Conservation (phyloP, 1,140 invertebrate genomes). For the Heliconius hermathena region DNA sequence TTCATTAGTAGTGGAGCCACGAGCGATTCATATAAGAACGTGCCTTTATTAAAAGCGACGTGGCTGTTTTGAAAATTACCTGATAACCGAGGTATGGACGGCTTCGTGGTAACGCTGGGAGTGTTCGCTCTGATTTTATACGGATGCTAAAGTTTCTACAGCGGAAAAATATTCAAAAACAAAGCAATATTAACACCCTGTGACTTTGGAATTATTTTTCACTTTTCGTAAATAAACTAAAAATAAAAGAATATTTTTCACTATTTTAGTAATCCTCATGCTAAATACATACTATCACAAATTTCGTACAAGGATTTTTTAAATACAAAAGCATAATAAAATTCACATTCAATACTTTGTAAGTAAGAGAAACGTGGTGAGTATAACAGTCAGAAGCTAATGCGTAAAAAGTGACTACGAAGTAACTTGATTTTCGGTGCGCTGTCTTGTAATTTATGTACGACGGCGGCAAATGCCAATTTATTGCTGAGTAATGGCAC, state of each 20-base stretch:
- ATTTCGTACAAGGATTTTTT: not conserved
- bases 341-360: not conserved
- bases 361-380: constrained; percentile 32
- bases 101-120: constrained; percentile 32
- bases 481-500: constrained; percentile 81
- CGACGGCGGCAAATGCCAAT: constrained; percentile 80
- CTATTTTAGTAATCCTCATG: not conserved
- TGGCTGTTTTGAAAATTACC: constrained; percentile 73
- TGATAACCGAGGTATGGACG: constrained; percentile 44
- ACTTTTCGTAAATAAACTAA: too few relatives aligned
- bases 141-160: not conserved
- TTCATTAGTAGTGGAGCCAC: constrained; percentile 73
- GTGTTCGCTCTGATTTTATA: constrained; percentile 24
- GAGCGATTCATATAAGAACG: constrained; percentile 74
- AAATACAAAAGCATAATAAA: not conserved
- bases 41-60: constrained; percentile 74
- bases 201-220: not conserved
- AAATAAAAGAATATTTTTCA: too few relatives aligned
- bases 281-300: not conserved
- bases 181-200: not conserved
- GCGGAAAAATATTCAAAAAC: not conserved
- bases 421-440: constrained; percentile 74
- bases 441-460: constrained; percentile 79
- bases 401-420: constrained; percentile 71
- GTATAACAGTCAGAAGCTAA: constrained; percentile 45